These are phyloP conservation scores for Nasonia oneida DNA, from an alignment of 2,888 invertebrate genomes.

Conservation along the genomic window DNA sequence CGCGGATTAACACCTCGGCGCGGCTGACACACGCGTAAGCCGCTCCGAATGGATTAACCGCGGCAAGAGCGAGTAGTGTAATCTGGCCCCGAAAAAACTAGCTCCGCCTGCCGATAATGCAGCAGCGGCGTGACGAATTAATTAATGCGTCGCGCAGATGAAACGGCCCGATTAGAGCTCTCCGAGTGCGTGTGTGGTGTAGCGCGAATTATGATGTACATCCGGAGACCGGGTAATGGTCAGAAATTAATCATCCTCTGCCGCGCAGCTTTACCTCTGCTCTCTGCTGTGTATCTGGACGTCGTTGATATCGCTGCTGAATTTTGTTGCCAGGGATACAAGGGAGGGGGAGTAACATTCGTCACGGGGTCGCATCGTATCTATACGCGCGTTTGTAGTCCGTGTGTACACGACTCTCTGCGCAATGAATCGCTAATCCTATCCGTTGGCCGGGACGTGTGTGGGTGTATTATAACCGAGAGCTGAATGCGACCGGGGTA, in stretches of 20 bases:
- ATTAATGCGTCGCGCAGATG: constrained; percentile 20
- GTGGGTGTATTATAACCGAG: constrained; percentile 6
- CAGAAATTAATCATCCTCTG: constrained; percentile 30
- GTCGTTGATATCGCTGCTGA: constrained; percentile 4
- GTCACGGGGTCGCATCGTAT: not conserved
- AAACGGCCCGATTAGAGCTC: not conserved
- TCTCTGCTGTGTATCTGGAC: not conserved
- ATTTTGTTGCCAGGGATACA: constrained; percentile 12
- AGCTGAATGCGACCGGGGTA: not conserved
- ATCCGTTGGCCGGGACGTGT: not conserved
- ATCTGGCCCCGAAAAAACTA: not conserved
- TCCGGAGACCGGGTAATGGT: not conserved
- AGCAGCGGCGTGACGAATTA: constrained; percentile 2
- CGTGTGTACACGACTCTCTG: not conserved
- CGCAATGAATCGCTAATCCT: constrained; percentile 6
- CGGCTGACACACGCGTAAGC: not conserved
- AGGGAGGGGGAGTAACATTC: constrained; percentile 11
- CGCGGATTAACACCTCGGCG: not conserved
- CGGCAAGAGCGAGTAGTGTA: not conserved
- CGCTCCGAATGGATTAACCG: not conserved
- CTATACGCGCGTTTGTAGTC: not conserved
- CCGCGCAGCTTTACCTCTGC: not conserved
- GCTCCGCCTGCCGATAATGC: not conserved
- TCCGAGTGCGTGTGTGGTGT: not conserved
- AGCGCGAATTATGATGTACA: constrained; percentile 29